Evolutionary conservation across 1,140 invertebrate species (phyloP), one percentile per base, ranked within the genome.

Genomic region (Aphaenogaster rudis): DNA sequence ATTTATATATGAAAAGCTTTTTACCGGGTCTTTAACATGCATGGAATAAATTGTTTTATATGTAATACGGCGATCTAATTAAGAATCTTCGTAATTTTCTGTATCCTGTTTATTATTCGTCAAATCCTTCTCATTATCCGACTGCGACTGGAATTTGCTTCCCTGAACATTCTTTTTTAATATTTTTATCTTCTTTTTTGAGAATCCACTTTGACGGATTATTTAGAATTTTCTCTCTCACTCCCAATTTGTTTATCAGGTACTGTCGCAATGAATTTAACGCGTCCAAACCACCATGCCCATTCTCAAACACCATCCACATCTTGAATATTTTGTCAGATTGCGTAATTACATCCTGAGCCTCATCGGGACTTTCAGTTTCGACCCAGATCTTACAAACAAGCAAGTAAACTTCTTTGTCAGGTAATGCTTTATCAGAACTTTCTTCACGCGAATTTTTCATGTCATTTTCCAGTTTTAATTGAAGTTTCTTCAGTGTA

Each of bases 21-120:
- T 21, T 21, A 21, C 21, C 21, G 21, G 21, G 21, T 21, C 21
- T 76, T 91, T 84, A 90, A 92, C 78, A 79, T 71, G 64, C 92
- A 89, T 90, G 90, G 92, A 95, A 94, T 94, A 94, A 93, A 94
- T 88, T 88, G 92, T 93, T 94, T 94, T 94, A 89, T 93, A 93
- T 90, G 80, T 82, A 92, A 33, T 4, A 39, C 28, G n/a, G 48
- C 3, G 13, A 69, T 52, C 21, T 78, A 52, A 77, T 67, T 78
- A 52, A 86, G 33, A 81, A 86, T 7, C 39, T 80, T 72, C 72
- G n/a, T 6, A 45, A 33, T 33, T 67, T 45, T 80, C 21, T 9
- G 28, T 11, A 36, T 33, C 42, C 11, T 57, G 7, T 36, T 64
- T 42, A 36, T 82, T n/a, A 17, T 28, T 13, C 42, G 3, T 15